phyloP scores from a whole-genome alignment of 2,797 vertebrate genomes.

The Limnodromus scolopaceus region DNA sequence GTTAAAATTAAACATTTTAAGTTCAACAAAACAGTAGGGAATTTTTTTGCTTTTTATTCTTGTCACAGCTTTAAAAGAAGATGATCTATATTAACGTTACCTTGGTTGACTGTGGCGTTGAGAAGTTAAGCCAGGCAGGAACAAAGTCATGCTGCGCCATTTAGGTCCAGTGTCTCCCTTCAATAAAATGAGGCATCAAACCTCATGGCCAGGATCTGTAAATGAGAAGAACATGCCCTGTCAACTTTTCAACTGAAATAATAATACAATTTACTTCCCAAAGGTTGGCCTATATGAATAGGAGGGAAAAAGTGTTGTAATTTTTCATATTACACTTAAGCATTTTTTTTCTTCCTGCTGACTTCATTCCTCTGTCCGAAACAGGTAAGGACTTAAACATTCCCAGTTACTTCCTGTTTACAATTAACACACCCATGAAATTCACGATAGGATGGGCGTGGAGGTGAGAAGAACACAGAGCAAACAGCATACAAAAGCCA shows the following conservation, averaged over 20 bases:
- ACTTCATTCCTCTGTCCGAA: neutral
- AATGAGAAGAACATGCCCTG: neutral
- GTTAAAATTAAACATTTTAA: neutral
- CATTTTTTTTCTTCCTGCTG: neutral
- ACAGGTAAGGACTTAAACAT: neutral
- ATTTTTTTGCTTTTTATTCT: neutral
- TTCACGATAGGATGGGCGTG: neutral
- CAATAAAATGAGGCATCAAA: conserved; percentile 99
- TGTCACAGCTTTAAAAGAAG: neutral
- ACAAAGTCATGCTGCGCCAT: conserved; percentile 99
- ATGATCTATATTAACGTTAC: conserved; percentile 70
- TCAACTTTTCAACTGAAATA: neutral
- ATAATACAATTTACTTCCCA: neutral
- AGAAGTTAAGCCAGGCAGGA: conserved; percentile 99
- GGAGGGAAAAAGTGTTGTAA: neutral
- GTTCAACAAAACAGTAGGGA: neutral
- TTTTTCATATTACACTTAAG: neutral
- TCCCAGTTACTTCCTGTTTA: conserved; percentile 11
- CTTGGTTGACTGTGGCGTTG: conserved; percentile 99
- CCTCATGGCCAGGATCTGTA: conserved; percentile 99
- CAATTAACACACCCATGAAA: neutral
- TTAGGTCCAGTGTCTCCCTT: conserved; percentile 99
- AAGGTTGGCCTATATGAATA: neutral
- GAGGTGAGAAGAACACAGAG: neutral
- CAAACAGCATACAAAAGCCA: neutral